Conservation (phyloP, 2,113 vertebrate genomes). For the Pelobates fuscus region DNA sequence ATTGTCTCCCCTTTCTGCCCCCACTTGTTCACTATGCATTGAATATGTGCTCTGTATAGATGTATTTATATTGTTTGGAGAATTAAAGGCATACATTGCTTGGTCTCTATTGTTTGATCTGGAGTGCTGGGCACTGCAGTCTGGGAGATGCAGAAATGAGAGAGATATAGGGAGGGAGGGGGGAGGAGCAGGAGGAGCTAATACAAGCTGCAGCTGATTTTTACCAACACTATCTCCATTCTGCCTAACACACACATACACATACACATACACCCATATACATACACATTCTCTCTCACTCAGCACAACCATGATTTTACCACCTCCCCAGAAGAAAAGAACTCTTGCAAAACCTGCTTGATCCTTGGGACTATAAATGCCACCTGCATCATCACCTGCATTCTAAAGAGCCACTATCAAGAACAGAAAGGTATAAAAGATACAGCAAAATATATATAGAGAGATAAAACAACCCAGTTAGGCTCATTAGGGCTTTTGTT, state of each 20-base stretch:
- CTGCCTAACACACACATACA: constrained; percentile 7
- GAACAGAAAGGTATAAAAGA: not conserved
- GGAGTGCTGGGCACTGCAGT: constrained; percentile 26
- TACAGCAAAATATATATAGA: not conserved
- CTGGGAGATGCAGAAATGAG: constrained; percentile 4
- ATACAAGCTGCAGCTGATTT: constrained; percentile 58
- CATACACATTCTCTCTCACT: constrained; percentile 1
- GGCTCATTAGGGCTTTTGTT: constrained; percentile 35
- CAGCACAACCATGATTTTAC: constrained; percentile 38
- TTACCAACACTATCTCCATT: constrained; percentile 32
- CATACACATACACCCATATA: too few species aligned
- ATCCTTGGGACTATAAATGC: not conserved
- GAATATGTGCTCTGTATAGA: not conserved
- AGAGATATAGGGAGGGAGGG: constrained; percentile 49
- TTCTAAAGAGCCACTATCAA: constrained; percentile 19
- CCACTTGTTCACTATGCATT: not conserved
- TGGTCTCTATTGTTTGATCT: constrained; percentile 20
- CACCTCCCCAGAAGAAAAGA: constrained; percentile 24
- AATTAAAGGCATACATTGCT: not conserved
- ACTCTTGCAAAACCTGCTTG: constrained; percentile 1
- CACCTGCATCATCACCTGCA: constrained; percentile 4
- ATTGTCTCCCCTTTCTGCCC: not conserved
- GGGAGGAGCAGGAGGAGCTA: constrained; percentile 60
- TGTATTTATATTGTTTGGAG: not conserved
- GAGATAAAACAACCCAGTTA: constrained; percentile 10